These are phyloP conservation scores for Drosophila antonietae DNA, from an alignment of 2,888 invertebrate species.

Conservation along the genomic window DNA sequence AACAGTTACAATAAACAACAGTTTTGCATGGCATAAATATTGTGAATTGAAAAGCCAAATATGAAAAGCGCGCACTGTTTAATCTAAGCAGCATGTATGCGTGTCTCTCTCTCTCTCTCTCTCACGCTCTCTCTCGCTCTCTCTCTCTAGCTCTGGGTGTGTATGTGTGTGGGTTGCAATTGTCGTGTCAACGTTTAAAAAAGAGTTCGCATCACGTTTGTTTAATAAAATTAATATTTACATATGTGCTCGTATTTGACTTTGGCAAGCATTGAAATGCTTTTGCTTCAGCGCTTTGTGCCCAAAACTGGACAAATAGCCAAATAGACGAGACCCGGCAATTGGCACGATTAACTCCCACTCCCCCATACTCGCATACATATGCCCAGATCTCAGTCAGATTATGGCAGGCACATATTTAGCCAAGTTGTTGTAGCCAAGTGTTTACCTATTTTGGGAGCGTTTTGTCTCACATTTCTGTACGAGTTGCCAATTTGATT, in stretches of 20 bases:
- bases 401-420: constrained; percentile 12
- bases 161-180: constrained; percentile 46
- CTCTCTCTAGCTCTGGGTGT: background rate
- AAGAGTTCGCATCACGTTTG: constrained; percentile 70
- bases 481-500: constrained; percentile 11
- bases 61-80: constrained; percentile 56
- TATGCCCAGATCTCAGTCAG: constrained; percentile 26
- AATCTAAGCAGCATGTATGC: constrained; percentile 20
- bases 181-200: constrained; percentile 55
- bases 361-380: background rate
- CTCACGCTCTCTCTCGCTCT: too few species aligned
- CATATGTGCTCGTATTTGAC: constrained; percentile 75
- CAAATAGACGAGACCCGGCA: constrained; percentile 59
- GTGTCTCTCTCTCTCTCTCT: background rate
- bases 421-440: constrained; percentile 11
- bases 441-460: constrained; percentile 18
- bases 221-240: constrained; percentile 79
- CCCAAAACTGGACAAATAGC: constrained; percentile 73
- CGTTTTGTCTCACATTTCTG: constrained; percentile 22
- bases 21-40: constrained; percentile 58
- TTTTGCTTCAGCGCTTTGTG: constrained; percentile 26
- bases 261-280: constrained; percentile 42
- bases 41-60: constrained; percentile 68
- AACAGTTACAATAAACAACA: constrained; percentile 44
- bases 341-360: constrained; percentile 67